Conservation (phyloP, 2,113 vertebrate species). For the Lagopus muta region DNA sequence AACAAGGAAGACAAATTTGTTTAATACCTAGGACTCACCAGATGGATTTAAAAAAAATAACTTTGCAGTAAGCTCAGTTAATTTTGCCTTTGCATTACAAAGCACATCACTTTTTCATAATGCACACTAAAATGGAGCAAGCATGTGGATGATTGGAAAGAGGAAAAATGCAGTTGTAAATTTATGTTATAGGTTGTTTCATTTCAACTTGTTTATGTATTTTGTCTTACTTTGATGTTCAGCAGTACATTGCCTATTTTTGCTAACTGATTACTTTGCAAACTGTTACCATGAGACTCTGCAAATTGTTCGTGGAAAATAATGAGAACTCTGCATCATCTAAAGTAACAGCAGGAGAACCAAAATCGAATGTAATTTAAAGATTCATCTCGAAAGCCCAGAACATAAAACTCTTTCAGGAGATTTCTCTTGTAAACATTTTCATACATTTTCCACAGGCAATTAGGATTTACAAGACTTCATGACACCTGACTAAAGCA, state of each 20-base stretch:
- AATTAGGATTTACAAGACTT: not conserved
- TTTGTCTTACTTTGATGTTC: not conserved
- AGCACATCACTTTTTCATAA: not conserved
- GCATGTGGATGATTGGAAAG: constrained; percentile 50
- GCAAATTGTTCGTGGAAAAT: not conserved
- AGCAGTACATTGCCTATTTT: not conserved
- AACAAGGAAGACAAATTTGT: not conserved
- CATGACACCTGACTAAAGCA: not conserved
- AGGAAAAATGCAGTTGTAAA: constrained; percentile 71
- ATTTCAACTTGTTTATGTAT: not conserved
- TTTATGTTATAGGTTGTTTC: constrained; percentile 23
- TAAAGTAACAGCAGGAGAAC: not conserved
- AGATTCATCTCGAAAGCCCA: not conserved
- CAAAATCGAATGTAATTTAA: not conserved
- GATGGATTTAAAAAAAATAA: not conserved
- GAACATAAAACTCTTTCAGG: not conserved
- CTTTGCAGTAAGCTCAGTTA: not conserved
- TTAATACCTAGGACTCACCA: not conserved
- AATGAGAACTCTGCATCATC: not conserved
- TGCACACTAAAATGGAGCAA: constrained; percentile 49
- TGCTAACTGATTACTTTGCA: not conserved
- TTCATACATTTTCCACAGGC: accelerated
- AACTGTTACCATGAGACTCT: not conserved
- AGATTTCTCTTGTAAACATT: not conserved
- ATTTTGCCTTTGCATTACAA: constrained; percentile 33